These are phyloP conservation scores for Slavum lentiscoides DNA, from an alignment of 2,888 invertebrate genomes.

Conservation along the genomic window DNA sequence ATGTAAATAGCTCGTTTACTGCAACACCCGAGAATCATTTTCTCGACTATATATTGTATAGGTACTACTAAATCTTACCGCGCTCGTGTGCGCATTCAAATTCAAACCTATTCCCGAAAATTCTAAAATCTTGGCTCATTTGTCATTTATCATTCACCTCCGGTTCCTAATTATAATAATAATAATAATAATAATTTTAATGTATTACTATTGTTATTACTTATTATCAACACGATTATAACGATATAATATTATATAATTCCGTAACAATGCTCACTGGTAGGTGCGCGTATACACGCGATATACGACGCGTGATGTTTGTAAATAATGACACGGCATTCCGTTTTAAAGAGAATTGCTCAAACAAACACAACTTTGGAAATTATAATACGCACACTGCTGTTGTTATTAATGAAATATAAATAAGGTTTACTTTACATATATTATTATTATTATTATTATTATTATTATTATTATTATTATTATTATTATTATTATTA, in stretches of 20 bases:
- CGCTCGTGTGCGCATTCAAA: too few species aligned
- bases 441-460: too few species aligned
- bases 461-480: too few species aligned
- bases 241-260: constrained; percentile 18
- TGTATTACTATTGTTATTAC: background rate
- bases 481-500: too few species aligned
- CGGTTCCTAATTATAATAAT: constrained; percentile 26
- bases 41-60: too few species aligned
- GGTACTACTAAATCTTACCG: too few species aligned
- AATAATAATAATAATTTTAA: too few species aligned
- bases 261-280: constrained; percentile 6
- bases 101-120: too few species aligned
- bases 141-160: constrained; percentile 26
- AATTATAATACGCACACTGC: background rate
- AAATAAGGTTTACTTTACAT: background rate
- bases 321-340: constrained; percentile 23
- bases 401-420: background rate
- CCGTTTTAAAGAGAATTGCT: background rate
- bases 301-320: background rate
- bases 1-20: too few species aligned
- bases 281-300: too few species aligned
- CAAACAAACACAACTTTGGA: constrained; percentile 8
- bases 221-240: constrained; percentile 25
- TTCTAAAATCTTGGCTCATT: constrained; percentile 25
- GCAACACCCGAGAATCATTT: too few species aligned